phyloP scores from a whole-genome alignment of 1,140 invertebrate genomes.

The Euura lappo region DNA sequence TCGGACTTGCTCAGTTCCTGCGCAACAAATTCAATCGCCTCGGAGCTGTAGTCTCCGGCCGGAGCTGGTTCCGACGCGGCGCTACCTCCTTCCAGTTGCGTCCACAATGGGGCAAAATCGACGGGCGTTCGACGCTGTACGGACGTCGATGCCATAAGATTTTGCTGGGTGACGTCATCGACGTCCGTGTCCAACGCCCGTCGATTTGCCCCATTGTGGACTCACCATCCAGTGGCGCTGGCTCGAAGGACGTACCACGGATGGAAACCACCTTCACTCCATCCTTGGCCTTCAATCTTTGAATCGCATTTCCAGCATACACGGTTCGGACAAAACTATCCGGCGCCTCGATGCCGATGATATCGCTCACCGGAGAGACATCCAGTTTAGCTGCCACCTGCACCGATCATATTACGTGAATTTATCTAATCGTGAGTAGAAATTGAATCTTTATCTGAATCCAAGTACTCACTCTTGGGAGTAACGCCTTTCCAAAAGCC shows the following conservation, averaged over 20 bases:
- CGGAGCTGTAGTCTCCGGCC: constrained; percentile 73
- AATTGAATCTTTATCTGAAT: too few relatives aligned
- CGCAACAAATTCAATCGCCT: constrained; percentile 80
- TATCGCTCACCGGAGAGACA: constrained; percentile 94
- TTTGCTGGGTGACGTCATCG: too few relatives aligned
- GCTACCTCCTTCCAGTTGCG: constrained; percentile 77
- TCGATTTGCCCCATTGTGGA: too few relatives aligned
- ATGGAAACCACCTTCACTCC: constrained; percentile 90
- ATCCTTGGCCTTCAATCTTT: constrained; percentile 90
- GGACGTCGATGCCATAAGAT: too few relatives aligned
- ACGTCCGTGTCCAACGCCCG: too few relatives aligned
- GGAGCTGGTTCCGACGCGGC: constrained; percentile 75
- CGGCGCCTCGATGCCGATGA: constrained; percentile 87
- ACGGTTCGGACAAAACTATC: constrained; percentile 97
- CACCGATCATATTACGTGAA: background rate
- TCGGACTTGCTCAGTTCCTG: constrained; percentile 92
- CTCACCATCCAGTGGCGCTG: constrained; percentile 71
- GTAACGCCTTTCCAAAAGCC: constrained; percentile 88
- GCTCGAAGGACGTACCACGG: constrained; percentile 89
- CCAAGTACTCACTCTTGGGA: constrained; percentile 73
- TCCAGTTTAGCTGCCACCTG: constrained; percentile 91
- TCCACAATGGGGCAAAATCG: too few relatives aligned
- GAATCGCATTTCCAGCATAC: constrained; percentile 97
- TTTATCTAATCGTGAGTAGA: too few relatives aligned
- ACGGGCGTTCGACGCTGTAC: too few relatives aligned